Evolutionary conservation across 2,888 invertebrate genomes (phyloP).

Genomic region (Empis stercorea): DNA sequence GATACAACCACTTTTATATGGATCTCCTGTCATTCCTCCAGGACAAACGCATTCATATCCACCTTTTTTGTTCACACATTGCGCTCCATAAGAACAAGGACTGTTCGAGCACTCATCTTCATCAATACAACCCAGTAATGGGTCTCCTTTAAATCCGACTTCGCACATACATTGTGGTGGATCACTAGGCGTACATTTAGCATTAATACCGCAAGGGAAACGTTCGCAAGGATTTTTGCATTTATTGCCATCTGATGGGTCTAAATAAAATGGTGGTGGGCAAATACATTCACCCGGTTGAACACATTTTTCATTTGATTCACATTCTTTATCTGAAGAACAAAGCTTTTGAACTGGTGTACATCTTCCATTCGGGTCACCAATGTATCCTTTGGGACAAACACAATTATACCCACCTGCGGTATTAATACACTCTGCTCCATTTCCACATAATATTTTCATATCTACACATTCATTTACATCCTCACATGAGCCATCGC

Average conservation of each 20-base stretch:
- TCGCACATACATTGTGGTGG: constrained; percentile 83
- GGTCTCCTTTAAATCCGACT: constrained; percentile 75
- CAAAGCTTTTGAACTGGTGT: constrained; percentile 72
- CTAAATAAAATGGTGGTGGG: constrained; percentile 79
- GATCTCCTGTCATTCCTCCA: constrained; percentile 68
- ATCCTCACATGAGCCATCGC: constrained; percentile 69
- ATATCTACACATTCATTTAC: constrained; percentile 72
- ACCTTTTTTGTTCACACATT: constrained; percentile 76
- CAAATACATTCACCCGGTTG: constrained; percentile 86
- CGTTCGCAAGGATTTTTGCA: constrained; percentile 89
- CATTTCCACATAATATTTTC: constrained; percentile 67
- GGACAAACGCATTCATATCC: constrained; percentile 79
- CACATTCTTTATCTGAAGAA: constrained; percentile 69
- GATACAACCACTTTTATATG: constrained; percentile 72
- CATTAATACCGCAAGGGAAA: constrained; percentile 79
- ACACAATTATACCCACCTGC: constrained; percentile 66
- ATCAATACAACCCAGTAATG: constrained; percentile 69
- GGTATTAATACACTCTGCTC: constrained; percentile 73
- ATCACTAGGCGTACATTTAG: constrained; percentile 78
- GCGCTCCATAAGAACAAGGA: constrained; percentile 79
- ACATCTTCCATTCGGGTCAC: constrained; percentile 72
- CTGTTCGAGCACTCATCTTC: constrained; percentile 74
- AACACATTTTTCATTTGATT: constrained; percentile 76
- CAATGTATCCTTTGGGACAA: constrained; percentile 69
- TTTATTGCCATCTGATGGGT: constrained; percentile 66